Evolutionary conservation across 2,113 vertebrate species (phyloP).

Genomic region (Barbus barbus): DNA sequence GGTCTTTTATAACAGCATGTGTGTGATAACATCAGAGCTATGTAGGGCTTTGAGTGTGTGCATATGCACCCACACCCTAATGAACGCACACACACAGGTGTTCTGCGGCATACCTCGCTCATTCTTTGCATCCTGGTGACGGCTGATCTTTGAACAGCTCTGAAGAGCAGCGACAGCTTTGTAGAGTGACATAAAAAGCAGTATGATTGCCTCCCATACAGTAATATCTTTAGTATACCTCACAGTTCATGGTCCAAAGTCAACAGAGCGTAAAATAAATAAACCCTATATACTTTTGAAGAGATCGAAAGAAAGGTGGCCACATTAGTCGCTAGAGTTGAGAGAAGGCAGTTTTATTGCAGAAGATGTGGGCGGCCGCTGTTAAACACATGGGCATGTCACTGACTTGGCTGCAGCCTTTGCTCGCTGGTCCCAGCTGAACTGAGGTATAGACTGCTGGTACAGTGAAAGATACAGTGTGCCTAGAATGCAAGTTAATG

Average conservation of each 20-base stretch:
- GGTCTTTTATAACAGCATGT: constrained; percentile 9
- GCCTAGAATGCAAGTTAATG: constrained; percentile 53
- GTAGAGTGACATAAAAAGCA: background rate
- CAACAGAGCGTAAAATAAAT: constrained; percentile 69
- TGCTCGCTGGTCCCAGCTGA: background rate
- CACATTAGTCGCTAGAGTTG: constrained; percentile 53
- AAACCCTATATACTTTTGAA: constrained; percentile 67
- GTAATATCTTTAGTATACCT: constrained; percentile 70
- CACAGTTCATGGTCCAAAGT: constrained; percentile 63
- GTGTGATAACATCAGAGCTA: constrained; percentile 27
- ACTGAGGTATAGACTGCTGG: background rate
- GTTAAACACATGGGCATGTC: constrained; percentile 51
- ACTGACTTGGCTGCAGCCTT: constrained; percentile 43
- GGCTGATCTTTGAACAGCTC: constrained; percentile 59
- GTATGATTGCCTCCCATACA: constrained; percentile 61
- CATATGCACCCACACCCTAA: constrained; percentile 23
- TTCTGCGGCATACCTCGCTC: constrained; percentile 46
- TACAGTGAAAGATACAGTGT: constrained; percentile 47
- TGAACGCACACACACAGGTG: constrained; percentile 55
- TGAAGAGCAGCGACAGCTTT: constrained; percentile 71
- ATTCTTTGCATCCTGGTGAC: constrained; percentile 51
- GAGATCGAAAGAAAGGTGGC: constrained; percentile 55
- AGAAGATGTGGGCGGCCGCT: background rate
- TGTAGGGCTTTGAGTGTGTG: constrained; percentile 27
- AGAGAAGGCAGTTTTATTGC: constrained; percentile 19